A percentile compares a stretch with the other conserved stretches of the same genome.
phyloP scores from a whole-genome alignment of 1,140 invertebrate species.

The Meloidogyne exigua region DNA sequence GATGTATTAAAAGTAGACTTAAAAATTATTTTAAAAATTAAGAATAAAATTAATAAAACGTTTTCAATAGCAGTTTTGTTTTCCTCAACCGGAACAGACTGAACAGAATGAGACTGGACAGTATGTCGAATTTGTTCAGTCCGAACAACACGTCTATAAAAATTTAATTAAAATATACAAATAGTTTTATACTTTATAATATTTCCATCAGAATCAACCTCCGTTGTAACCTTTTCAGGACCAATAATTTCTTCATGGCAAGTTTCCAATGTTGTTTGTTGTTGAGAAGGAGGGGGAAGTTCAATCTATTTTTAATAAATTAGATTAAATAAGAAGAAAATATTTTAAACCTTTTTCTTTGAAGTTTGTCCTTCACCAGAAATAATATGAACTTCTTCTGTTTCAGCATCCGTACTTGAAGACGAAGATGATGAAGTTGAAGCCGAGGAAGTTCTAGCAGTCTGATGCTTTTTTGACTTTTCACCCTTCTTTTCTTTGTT shows the following conservation, averaged over 20 bases:
- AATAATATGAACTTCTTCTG: slow-evolving; percentile 29
- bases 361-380: slow-evolving; percentile 13
- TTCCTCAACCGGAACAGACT: slow-evolving; percentile 54
- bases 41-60: not conserved
- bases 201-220: slow-evolving; percentile 59
- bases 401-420: slow-evolving; percentile 33
- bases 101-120: slow-evolving; percentile 62
- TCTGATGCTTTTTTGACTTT: slow-evolving; percentile 30
- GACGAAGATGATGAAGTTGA: slow-evolving; percentile 28
- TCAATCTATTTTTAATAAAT: not conserved
- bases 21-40: slow-evolving; percentile 16
- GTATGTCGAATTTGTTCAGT: slow-evolving; percentile 63
- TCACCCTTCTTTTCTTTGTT: slow-evolving; percentile 34
- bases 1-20: not conserved
- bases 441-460: not conserved
- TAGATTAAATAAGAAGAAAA: no score
- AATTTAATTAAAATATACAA: slow-evolving; percentile 9
- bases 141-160: slow-evolving; percentile 52
- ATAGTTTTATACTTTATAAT: slow-evolving; percentile 45
- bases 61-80: slow-evolving; percentile 36
- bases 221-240: slow-evolving; percentile 54
- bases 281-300: not conserved
- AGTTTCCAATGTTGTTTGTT: slow-evolving; percentile 52
- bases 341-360: slow-evolving; percentile 16
- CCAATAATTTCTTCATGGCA: slow-evolving; percentile 56